Base-by-base conservation (phyloP, 2,797 vertebrate genomes). In the Ptychadena robeensis region DNA sequence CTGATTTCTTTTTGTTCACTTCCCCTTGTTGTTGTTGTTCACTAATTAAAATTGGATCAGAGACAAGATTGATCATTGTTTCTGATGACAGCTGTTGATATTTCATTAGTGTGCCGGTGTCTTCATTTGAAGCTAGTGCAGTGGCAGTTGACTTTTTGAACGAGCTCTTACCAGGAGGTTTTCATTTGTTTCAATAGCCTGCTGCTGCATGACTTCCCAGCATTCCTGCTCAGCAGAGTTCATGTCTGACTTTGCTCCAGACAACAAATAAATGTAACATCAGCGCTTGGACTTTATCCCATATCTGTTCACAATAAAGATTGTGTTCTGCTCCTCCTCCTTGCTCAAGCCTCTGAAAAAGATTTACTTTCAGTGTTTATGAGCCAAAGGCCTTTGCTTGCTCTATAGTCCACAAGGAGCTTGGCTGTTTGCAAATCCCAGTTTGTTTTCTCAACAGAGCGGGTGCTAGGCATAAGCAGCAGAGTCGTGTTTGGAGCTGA, bases 291-390 rank as follows among this genome's bases (percentile, higher is more conserved):
- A 86, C 89, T 88, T 88, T 80, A 87, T 85, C 87, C 85, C 75
- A 57, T 83, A 59, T 87, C 89, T 90, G 86, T 7, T 88, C 63
- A 87, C 72, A 81, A 82, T 74, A 80, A 79, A 74, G 72, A 76
- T 80, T 86, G 76, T 69, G 63, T 74, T 80, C 76, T 80, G 70
- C 76, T 76, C 81, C 71, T 75, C 75, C 67, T 61, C 34, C 72
- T 67, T 48, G 44, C 59, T 87, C 86, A 90, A 63, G 85, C 73
- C 87, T 87, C 78, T 86, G 83, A 87, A 89, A 83, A 87, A 88
- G 88, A 88, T 78, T 83, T 85, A 84, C 73, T 87, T 80, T 79
- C n/a, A 74, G 83, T 90, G 87, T 87, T 72, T 40, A 85, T 82
- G 83, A 82, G 82, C 76, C 76, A 84, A 79, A 73, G 44, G 31